Evolutionary conservation across 2,113 vertebrate genomes (phyloP).

Genomic region (Numenius arquata): DNA sequence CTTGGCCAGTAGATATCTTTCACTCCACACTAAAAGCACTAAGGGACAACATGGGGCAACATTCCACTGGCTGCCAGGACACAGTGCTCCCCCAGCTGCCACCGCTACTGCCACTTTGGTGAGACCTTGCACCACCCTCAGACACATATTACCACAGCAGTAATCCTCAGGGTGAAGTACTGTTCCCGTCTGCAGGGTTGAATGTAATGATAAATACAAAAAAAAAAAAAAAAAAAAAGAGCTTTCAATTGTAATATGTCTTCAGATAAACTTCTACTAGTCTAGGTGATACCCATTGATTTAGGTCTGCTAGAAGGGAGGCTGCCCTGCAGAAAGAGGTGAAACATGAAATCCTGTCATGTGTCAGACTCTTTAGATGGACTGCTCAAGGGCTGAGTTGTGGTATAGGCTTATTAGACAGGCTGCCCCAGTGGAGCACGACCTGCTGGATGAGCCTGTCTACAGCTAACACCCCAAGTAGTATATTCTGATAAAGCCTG

Average conservation of each 20-base stretch:
- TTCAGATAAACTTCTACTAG: not conserved
- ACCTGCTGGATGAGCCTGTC: not conserved
- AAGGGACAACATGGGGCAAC: not conserved
- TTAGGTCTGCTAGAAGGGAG: not conserved
- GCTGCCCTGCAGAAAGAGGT: not conserved
- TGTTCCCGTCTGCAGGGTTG: not conserved
- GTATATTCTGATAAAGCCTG: not conserved
- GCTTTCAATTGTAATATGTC: accelerated
- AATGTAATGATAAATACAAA: not conserved
- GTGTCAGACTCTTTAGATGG: not conserved
- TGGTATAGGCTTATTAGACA: not conserved
- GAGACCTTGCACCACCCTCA: not conserved
- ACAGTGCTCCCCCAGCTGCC: not conserved
- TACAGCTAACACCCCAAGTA: too few relatives aligned
- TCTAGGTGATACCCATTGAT: not conserved
- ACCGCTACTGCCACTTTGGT: not conserved
- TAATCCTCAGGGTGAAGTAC: not conserved
- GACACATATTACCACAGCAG: not conserved
- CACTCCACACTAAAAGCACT: not conserved
- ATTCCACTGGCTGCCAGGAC: not conserved
- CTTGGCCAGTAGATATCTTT: not conserved
- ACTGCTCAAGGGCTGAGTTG: not conserved
- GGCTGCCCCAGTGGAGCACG: not conserved
- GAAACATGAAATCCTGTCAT: not conserved
- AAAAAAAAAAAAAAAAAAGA: not conserved